Base-by-base conservation (phyloP, 2,888 invertebrate genomes). In the Drosophila nigricruria region DNA sequence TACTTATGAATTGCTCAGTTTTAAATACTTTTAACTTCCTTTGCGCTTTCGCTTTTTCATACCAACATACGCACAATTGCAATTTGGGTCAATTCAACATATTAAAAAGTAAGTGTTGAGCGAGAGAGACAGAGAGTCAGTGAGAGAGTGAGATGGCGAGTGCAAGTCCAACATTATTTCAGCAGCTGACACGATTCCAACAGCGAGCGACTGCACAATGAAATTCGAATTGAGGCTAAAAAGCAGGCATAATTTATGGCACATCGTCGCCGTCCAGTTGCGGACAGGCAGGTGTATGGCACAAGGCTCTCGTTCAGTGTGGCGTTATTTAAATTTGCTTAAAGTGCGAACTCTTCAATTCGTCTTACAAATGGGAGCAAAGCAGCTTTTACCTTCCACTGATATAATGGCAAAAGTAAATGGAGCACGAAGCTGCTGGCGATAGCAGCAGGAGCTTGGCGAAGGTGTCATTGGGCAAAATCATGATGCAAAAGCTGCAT, bases 171-270 rank as follows among this genome's bases (percentile, higher is more conserved):
- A 54, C 56, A 75, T 57, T 63, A 38, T 61, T 59, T 50, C 49
- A 42, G 16, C 64, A 50, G 38, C 78, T 79, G 88, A 77, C 86
- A 88, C 81, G 64, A 81, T 79, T 88, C 70, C 62, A 71, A 65
- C 63, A 25, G 68, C 60, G 38, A 42, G 42, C 58, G 62, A 53
- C 43, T 54, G 81, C 71, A 85, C 83, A 84, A 79, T 79, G 86
- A 69, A 77, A 72, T 50, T 68, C 77, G 70, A 79, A 84, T 88
- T 83, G 84, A 67, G 84, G 88, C 81, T 83, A 86, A 86, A 83
- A 86, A 83, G 81, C 70, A 74, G 70, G 86, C 87, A 88, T 88
- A 88, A 88, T 84, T 84, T 88, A 84, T 88, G 87, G 83, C 81
- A 77, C 76, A 70, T 80, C 77, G 73, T 42, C 42, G 20, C 3